Percentiles rank a stretch among this genome's conserved stretches.
Evolutionary conservation across 2,888 invertebrate species (phyloP).

Genomic region (Entomobrya proxima): DNA sequence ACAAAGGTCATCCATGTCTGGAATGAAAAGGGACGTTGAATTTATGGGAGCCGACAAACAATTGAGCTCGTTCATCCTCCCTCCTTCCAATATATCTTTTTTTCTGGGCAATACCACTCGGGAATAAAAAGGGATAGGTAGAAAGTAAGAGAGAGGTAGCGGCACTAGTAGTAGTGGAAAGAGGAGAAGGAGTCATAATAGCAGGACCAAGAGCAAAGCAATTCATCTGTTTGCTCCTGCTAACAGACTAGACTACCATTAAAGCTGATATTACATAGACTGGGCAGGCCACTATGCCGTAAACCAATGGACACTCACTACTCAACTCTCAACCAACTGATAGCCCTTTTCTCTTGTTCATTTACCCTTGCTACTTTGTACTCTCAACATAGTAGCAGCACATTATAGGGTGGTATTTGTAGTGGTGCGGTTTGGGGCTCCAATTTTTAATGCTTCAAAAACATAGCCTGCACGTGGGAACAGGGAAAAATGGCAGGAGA

Average conservation of each 20-base stretch:
- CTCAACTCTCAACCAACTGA: slow-evolving; percentile 9
- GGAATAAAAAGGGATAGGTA: slow-evolving; percentile 43
- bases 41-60: slow-evolving; percentile 67
- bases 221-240: slow-evolving; percentile 38
- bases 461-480: slow-evolving; percentile 6
- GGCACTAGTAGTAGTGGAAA: slow-evolving; percentile 13
- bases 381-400: not conserved
- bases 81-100: slow-evolving; percentile 62
- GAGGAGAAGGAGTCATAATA: slow-evolving; percentile 33
- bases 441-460: slow-evolving; percentile 16
- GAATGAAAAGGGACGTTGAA: slow-evolving; percentile 66
- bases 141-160: too few relatives aligned
- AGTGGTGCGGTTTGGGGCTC: not conserved
- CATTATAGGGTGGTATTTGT: not conserved
- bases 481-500: slow-evolving; percentile 12
- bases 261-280: slow-evolving; percentile 37
- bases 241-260: slow-evolving; percentile 13
- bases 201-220: slow-evolving; percentile 37
- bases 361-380: slow-evolving; percentile 16
- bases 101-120: slow-evolving; percentile 46
- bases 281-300: slow-evolving; percentile 19
- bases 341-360: not conserved
- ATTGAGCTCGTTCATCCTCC: slow-evolving; percentile 60
- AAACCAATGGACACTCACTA: slow-evolving; percentile 33
- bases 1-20: slow-evolving; percentile 71